These are phyloP conservation scores for Cheilosia grossa DNA, from an alignment of 2,888 invertebrate species.

Conservation along the genomic window DNA sequence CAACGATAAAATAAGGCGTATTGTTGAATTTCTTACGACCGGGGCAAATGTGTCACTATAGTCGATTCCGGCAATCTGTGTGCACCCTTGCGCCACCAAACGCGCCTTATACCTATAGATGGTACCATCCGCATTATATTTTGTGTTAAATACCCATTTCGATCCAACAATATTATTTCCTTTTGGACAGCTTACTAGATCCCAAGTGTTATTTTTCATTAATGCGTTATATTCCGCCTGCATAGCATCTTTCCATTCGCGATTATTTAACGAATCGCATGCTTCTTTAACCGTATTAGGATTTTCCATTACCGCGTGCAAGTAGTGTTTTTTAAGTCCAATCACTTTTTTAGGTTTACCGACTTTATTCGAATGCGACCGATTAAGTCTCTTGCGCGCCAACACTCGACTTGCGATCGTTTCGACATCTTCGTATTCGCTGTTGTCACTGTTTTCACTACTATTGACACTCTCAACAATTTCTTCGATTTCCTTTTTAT, in stretches of 20 bases:
- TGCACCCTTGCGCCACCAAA: constrained; percentile 20
- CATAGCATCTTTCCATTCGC: constrained; percentile 73
- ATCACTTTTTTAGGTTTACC: too few species aligned
- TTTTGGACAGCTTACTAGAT: constrained; percentile 53
- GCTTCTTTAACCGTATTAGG: constrained; percentile 41
- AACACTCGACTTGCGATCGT: too few species aligned
- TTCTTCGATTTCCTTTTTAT: too few species aligned
- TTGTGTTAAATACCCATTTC: constrained; percentile 66
- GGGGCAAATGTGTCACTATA: constrained; percentile 75
- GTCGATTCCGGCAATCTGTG: constrained; percentile 74
- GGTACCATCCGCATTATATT: constrained; percentile 68
- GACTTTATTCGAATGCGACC: too few species aligned
- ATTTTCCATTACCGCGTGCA: constrained; percentile 9
- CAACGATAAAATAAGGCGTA: not conserved
- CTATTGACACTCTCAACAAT: not conserved
- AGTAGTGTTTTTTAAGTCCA: too few species aligned
- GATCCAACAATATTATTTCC: constrained; percentile 52
- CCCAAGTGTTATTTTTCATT: constrained; percentile 75
- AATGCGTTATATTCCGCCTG: constrained; percentile 69
- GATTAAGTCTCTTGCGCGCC: too few species aligned
- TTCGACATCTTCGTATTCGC: not conserved
- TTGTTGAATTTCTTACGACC: constrained; percentile 51
- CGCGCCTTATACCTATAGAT: constrained; percentile 47
- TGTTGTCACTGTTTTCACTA: not conserved
- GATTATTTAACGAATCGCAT: constrained; percentile 23